Percentiles rank a stretch among this genome's conserved stretches.
phyloP scores from a whole-genome alignment of 2,888 invertebrate species.

The Cyaniris semiargus region DNA sequence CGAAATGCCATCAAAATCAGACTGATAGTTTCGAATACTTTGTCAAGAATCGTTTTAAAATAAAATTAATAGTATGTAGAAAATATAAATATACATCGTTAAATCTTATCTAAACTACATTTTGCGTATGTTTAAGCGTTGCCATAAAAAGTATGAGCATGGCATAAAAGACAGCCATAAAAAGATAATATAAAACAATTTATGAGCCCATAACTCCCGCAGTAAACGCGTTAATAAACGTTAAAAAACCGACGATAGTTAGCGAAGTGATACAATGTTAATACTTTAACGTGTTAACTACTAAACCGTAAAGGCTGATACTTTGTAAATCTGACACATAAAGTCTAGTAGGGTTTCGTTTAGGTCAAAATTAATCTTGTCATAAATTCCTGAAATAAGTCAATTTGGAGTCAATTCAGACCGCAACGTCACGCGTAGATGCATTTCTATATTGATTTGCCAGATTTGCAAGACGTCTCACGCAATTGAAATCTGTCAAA shows the following conservation, averaged over 20 bases:
- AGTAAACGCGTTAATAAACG: slow-evolving; percentile 21
- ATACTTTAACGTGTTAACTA: not conserved
- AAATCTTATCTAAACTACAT: not conserved
- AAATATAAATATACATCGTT: not conserved
- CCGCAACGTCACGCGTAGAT: too few relatives aligned
- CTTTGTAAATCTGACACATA: not conserved
- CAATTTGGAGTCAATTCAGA: too few relatives aligned
- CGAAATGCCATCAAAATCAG: too few relatives aligned
- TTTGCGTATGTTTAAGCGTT: slow-evolving; percentile 4
- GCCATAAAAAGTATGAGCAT: slow-evolving; percentile 3
- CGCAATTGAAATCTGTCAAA: too few relatives aligned
- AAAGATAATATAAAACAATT: slow-evolving; percentile 25
- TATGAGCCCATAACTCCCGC: not conserved
- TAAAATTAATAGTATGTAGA: too few relatives aligned
- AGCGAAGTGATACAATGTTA: slow-evolving; percentile 5
- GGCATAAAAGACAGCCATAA: slow-evolving; percentile 4
- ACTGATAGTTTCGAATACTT: too few relatives aligned
- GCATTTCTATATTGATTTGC: too few relatives aligned
- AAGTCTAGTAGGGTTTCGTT: too few relatives aligned
- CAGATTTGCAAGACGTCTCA: too few relatives aligned
- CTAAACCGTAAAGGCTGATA: not conserved
- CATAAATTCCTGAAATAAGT: too few relatives aligned
- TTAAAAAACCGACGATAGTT: slow-evolving; percentile 18
- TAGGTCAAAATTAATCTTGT: too few relatives aligned
- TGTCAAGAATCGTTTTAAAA: too few relatives aligned